These are phyloP conservation scores for Falcaria lacertinaria DNA, from an alignment of 2,888 invertebrate genomes.

Conservation along the genomic window DNA sequence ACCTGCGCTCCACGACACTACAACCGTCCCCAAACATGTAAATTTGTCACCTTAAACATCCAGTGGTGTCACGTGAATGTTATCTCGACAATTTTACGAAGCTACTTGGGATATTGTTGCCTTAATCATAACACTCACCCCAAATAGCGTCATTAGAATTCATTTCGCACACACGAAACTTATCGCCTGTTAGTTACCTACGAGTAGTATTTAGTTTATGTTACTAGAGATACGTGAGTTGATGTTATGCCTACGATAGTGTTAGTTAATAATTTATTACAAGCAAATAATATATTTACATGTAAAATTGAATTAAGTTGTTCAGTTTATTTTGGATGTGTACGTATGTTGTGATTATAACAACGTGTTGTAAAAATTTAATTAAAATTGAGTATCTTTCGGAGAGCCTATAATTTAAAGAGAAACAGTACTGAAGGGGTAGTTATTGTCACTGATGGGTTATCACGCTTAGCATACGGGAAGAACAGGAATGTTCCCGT, in stretches of 20 bases:
- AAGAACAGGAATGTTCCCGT: no score
- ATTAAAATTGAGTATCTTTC: no score
- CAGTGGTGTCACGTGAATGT: slow-evolving; percentile 48
- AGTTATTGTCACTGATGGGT: no score
- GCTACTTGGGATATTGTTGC: slow-evolving; percentile 32
- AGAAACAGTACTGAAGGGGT: no score
- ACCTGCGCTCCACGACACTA: slow-evolving; percentile 50
- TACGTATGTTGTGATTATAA: no score
- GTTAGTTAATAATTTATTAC: not conserved
- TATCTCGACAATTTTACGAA: slow-evolving; percentile 45
- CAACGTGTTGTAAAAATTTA: no score
- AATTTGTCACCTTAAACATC: slow-evolving; percentile 53
- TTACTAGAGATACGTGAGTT: slow-evolving; percentile 22
- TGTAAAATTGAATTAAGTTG: not conserved
- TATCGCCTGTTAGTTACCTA: slow-evolving; percentile 27
- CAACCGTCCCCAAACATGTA: slow-evolving; percentile 42
- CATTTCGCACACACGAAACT: slow-evolving; percentile 40
- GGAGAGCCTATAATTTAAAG: no score
- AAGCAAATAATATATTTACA: not conserved
- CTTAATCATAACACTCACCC: slow-evolving; percentile 24
- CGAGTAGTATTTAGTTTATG: slow-evolving; percentile 33
- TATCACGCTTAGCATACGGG: no score
- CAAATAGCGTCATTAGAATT: slow-evolving; percentile 43
- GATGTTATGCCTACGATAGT: slow-evolving; percentile 14
- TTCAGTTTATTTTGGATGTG: not conserved